Evolutionary conservation across 2,797 vertebrate genomes (phyloP), one percentile per base, ranked within the genome.

Genomic region (Spea hammondii): DNA sequence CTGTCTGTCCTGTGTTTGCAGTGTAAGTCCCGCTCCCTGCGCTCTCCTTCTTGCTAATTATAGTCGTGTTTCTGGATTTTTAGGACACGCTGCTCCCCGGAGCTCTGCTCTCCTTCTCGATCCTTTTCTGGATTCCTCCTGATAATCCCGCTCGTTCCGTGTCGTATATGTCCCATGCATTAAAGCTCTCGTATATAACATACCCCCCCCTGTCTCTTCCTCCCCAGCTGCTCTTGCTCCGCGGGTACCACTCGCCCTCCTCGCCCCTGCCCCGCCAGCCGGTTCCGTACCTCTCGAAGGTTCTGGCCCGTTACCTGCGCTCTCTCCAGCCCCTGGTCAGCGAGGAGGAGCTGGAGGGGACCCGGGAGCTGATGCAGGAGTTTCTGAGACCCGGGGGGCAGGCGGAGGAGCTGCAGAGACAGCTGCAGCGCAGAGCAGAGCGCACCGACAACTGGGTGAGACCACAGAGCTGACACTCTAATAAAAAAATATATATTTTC

Each of bases 361-460:
- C 92, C 32, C 88, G 84, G 50, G 85, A 84, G 80, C 91, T 91
- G 75, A 90, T 94, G 82, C 87, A 88, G 17, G 87, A 91, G 57
- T 94, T 95, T 11, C 85, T 88, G 1, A 70, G 84, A 4, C 50
- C 85, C 0, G 90, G 88, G 0, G 92, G 93, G 0, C 90, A 93
- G 1, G 94, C 94, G 0, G 77, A 87, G 0, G 83, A 76, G 44
- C 89, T 95, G 49, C 92, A 94, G 85, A 83, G 86, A 8, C 88
- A 87, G 5, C 89, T 95, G 85, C 88, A 92, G 79, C 92, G 65
- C 54, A 88, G 92, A 77, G 89, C 90, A 2, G 89, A 87, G 51
- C 78, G 85, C 74, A 87, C 84, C n/a, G 91, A 90, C 71, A 95
- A 94, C 87, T 96, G 94, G 94, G 94, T 95, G 80, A 65, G 82